Base-by-base conservation (phyloP, 2,888 invertebrate species). In the Cistogaster globosa region DNA sequence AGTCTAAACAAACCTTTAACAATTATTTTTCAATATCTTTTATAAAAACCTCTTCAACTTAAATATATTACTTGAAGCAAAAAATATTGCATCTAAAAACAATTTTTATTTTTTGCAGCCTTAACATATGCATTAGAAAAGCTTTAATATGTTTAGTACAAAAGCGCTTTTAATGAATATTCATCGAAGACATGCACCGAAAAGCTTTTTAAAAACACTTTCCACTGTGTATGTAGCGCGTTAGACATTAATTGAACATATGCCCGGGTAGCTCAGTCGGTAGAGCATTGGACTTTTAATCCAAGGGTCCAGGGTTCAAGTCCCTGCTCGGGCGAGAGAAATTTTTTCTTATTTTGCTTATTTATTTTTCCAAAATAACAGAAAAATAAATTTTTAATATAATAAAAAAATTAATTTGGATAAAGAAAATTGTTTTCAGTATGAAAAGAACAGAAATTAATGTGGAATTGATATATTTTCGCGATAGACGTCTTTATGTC, bases 301-400 rank as follows among this genome's bases (percentile, higher is more conserved):
- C 89, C 89, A 89, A 89, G 88, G 89, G 89, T 89, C 89, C 89
- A 89, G 89, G 89, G 89, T 89, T 89, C 89, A 90, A 90, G 90
- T 90, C 89, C 89, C 89, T 85, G 85, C 85, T 85, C 85, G 85
- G 85, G 85, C 85, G 85, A 42, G 0, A 4, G 0, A 1, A 18
- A 3, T 48, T 32, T 16, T 69, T 85, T 84, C 74, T 48, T 69
- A 26, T 26, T 26, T 26, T 26, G 26, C 26, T 26, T 2, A 26
- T 4, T 26, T 2, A 26, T 4, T 26, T 26, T 26, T 26, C 1
- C 26, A 26, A 2, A 26, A 2, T 26, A 26, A 26, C 26, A 26
- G 26, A 26, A 26, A 26, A 26, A 26, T 26, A 26, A n/a, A 26
- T 26, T 26, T 26, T 26, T 26, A 26, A 38, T 38, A 6, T 38